Percentiles rank a stretch among this genome's conserved stretches.
These are phyloP conservation scores for Drosophila sp. DNA, from an alignment of 1,140 invertebrate genomes.

Conservation along the genomic window DNA sequence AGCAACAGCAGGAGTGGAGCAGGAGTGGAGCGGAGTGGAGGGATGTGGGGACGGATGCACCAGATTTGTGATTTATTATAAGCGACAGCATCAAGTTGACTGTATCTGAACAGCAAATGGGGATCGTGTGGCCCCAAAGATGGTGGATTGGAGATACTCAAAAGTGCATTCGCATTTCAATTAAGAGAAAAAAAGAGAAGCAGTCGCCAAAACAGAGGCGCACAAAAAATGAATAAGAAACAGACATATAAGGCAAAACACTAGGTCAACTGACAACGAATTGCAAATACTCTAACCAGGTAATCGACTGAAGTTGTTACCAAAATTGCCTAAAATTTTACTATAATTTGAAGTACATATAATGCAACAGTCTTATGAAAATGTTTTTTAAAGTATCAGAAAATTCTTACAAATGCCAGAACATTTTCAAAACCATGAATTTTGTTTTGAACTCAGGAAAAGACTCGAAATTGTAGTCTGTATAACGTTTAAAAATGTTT, in stretches of 20 bases:
- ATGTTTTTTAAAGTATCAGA: too few species aligned
- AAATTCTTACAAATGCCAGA: too few species aligned
- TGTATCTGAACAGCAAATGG: slow-evolving; percentile 45
- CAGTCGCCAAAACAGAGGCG: slow-evolving; percentile 32
- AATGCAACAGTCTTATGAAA: too few species aligned
- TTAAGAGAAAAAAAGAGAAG: slow-evolving; percentile 61
- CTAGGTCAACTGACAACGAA: not conserved
- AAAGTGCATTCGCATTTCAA: slow-evolving; percentile 80
- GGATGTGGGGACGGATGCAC: slow-evolving; percentile 12
- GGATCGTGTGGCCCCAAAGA: slow-evolving; percentile 32
- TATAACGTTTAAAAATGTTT: too few species aligned
- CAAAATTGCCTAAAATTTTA: too few species aligned
- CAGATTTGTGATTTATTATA: slow-evolving; percentile 55
- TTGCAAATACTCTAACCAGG: not conserved
- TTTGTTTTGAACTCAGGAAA: too few species aligned
- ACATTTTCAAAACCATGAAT: too few species aligned
- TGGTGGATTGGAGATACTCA: slow-evolving; percentile 43
- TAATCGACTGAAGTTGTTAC: not conserved
- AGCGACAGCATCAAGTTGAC: slow-evolving; percentile 35
- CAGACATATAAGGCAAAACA: not conserved
- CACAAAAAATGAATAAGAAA: slow-evolving; percentile 27
- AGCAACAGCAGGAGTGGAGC: not conserved
- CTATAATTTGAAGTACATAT: not conserved
- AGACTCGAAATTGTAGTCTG: too few species aligned
- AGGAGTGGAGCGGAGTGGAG: not conserved